Evolutionary conservation across 2,888 invertebrate genomes (phyloP), one percentile per base, ranked within the genome.

Genomic region (Rutpela maculata): DNA sequence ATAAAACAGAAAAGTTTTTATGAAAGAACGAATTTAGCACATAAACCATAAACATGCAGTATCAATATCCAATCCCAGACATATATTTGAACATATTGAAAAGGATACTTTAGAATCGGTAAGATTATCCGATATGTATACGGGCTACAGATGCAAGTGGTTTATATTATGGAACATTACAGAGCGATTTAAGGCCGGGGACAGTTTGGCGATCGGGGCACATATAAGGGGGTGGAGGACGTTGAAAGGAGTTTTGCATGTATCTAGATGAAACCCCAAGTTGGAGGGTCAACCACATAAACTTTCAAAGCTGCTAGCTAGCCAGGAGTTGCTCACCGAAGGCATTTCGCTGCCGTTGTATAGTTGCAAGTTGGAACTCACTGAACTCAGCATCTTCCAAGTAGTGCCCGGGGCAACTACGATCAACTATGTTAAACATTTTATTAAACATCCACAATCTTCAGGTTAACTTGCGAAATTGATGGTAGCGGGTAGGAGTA

Each of bases 231-330:
- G 75, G 68, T 31, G 59, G 69, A 57, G 69, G 69, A 66, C 70
- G 31, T 57, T 71, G 85, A 86, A 86, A 88, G 87, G 86, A 88
- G 88, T 87, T 88, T 88, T 88, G 86, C 88, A 88, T 88, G 88
- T 88, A 87, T 86, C 86, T 83, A 85, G 86, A 86, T 84, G 86
- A 86, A 87, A 85, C 86, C 85, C 87, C 87, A 87, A 88, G 87
- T 88, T 88, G 83, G 87, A 89, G 89, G 90, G 89, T 89, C 89
- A 89, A 89, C 90, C 90, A 85, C 90, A 90, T 88, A 90, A 90
- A 89, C 89, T 90, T 90, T 86, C 85, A 85, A 88, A 89, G 88
- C 88, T 88, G 88, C 86, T 86, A 84, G 84, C 86, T 84, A 85
- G 86, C 86, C 86, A 85, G 86, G 86, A 87, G 87, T 85, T 86